Evolutionary conservation across 2,113 vertebrate genomes (phyloP).

Genomic region (Tricholaema leucomelas): DNA sequence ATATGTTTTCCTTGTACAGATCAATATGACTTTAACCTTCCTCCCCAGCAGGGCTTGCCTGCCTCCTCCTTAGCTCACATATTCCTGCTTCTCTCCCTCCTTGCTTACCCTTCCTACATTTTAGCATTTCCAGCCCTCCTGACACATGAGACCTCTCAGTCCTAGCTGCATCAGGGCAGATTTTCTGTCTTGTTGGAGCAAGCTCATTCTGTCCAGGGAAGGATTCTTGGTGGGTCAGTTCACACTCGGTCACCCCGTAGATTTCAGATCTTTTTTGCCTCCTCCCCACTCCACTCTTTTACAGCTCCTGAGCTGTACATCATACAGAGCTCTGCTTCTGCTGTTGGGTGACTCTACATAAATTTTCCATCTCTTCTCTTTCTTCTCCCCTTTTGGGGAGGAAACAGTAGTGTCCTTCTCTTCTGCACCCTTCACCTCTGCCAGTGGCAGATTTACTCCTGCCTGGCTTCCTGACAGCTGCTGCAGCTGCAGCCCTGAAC

Average conservation of each 20-base stretch:
- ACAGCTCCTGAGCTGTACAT: accelerated
- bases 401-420: not conserved
- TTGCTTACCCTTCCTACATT: not conserved
- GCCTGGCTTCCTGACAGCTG: conserved; percentile 47
- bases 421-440: not conserved
- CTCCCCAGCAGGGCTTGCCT: conserved; percentile 13
- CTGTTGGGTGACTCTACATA: not conserved
- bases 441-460: conserved; percentile 47
- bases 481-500: conserved; percentile 18
- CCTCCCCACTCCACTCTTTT: not conserved
- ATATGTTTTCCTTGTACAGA: conserved; percentile 68
- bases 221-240: not conserved
- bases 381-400: not conserved
- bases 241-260: not conserved
- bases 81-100: not conserved
- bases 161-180: not conserved
- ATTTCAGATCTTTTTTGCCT: not conserved
- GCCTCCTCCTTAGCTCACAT: not conserved
- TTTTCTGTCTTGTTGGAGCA: not conserved
- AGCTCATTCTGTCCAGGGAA: not conserved
- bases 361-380: not conserved
- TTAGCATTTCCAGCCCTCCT: not conserved
- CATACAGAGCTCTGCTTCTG: not conserved
- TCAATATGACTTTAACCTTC: conserved; percentile 72
- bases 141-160: accelerated